phyloP scores from a whole-genome alignment of 1,140 invertebrate species.

The Temnothorax nylanderi region DNA sequence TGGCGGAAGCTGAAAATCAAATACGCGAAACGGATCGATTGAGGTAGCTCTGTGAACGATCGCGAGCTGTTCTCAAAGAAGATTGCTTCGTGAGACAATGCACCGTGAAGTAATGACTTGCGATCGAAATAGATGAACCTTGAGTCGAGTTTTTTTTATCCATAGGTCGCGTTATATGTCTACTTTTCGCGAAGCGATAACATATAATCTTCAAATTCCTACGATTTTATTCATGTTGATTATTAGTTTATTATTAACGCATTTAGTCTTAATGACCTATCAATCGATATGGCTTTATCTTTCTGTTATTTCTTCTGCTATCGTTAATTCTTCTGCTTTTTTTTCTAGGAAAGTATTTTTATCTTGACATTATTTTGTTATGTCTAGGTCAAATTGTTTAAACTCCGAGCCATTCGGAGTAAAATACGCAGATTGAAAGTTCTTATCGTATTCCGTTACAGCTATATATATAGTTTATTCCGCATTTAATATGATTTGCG shows the following conservation, averaged over 20 bases:
- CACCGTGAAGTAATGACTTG: not conserved
- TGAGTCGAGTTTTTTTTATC: not conserved
- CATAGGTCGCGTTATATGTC: not conserved
- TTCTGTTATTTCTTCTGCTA: not conserved
- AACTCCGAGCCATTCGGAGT: not conserved
- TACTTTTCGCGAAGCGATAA: not conserved
- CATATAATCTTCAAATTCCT: no score
- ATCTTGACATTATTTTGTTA: not conserved
- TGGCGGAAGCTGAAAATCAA: constrained; percentile 1
- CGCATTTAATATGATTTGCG: constrained; percentile 21
- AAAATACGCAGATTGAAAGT: constrained; percentile 20
- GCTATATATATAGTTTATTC: not conserved
- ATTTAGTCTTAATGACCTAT: not conserved
- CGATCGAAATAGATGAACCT: not conserved
- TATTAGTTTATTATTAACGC: not conserved
- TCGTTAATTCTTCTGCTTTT: not conserved
- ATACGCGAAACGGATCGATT: constrained; percentile 3
- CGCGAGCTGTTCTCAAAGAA: constrained; percentile 19
- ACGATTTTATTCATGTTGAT: not conserved
- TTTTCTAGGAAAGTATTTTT: not conserved
- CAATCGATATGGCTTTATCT: no score
- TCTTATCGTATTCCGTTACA: not conserved
- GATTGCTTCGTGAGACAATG: not conserved
- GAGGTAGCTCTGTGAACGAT: not conserved
- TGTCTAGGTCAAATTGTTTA: not conserved